A percentile compares a stretch with the other conserved stretches of the same genome.
Conservation (phyloP, 2,797 vertebrate species). For the Melopsittacus undulatus region DNA sequence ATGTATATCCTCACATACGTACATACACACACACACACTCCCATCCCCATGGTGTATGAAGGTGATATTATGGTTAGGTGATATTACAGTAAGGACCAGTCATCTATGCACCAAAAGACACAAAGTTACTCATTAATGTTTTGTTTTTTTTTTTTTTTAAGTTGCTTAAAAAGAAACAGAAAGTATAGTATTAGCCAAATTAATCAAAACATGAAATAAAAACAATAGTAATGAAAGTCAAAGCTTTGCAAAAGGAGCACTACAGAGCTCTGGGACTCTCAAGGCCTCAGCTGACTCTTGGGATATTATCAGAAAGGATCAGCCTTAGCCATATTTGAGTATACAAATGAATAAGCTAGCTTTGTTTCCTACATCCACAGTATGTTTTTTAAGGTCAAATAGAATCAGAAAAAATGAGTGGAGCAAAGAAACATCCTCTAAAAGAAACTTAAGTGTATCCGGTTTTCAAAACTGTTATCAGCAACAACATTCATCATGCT, state of each 20-base stretch:
- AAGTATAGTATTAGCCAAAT: background rate
- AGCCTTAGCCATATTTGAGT: background rate
- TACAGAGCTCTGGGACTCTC: background rate
- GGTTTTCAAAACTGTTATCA: background rate
- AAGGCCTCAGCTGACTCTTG: background rate
- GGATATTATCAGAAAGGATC: background rate
- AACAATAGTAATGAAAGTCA: background rate
- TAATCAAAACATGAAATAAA: background rate
- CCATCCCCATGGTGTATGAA: background rate
- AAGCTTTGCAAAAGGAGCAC: background rate
- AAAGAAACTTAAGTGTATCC: background rate
- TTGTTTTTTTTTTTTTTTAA: background rate
- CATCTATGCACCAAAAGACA: background rate
- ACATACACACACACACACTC: rapidly evolving
- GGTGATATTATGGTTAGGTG: background rate
- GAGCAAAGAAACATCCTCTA: background rate
- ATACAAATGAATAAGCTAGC: background rate
- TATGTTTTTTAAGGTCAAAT: background rate
- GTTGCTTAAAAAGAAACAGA: background rate
- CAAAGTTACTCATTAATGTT: background rate
- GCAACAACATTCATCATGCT: background rate
- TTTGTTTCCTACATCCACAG: background rate
- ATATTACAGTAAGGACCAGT: background rate
- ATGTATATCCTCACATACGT: background rate
- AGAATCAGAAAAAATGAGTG: background rate